Evolutionary conservation across 2,113 vertebrate species (phyloP).

Genomic region (Solea solea): DNA sequence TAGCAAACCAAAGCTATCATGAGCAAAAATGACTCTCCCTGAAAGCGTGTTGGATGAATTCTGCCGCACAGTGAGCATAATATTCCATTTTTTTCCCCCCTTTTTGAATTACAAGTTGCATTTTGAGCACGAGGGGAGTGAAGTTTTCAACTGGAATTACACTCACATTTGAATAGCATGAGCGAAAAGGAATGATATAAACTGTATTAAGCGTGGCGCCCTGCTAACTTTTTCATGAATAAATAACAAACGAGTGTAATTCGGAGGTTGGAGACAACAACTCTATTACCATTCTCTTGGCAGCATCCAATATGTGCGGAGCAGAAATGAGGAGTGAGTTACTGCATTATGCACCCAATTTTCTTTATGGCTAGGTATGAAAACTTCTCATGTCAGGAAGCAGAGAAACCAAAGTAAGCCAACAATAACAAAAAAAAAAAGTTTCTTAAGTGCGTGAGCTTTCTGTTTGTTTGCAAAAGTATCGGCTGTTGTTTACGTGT

Average conservation of each 20-base stretch:
- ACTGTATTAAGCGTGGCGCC: slow-evolving; percentile 56
- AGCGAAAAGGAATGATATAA: slow-evolving; percentile 54
- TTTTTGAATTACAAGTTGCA: slow-evolving; percentile 39
- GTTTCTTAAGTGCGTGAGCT: neutral
- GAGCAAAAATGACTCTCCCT: neutral
- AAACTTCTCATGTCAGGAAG: slow-evolving; percentile 28
- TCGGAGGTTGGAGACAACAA: slow-evolving; percentile 65
- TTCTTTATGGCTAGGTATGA: slow-evolving; percentile 45
- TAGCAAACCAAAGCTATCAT: neutral
- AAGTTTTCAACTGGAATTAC: slow-evolving; percentile 46
- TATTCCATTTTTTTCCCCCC: slow-evolving; percentile 2
- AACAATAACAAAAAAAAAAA: neutral
- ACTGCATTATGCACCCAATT: slow-evolving; percentile 65
- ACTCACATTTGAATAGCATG: slow-evolving; percentile 43
- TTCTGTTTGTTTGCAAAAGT: neutral
- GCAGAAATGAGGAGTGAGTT: slow-evolving; percentile 68
- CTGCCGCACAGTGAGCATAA: neutral
- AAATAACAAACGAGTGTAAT: slow-evolving; percentile 71
- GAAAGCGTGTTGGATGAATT: neutral
- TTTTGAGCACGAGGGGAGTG: slow-evolving; percentile 21
- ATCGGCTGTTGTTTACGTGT: slow-evolving; percentile 1
- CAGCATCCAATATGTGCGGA: slow-evolving; percentile 47
- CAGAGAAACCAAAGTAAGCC: slow-evolving; percentile 14
- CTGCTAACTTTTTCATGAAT: slow-evolving; percentile 73
- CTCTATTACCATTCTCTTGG: slow-evolving; percentile 65